Percentiles rank a stretch among this genome's conserved stretches.
These are phyloP conservation scores for Drosophila kurseongensis DNA, from an alignment of 1,140 invertebrate species.

Conservation along the genomic window DNA sequence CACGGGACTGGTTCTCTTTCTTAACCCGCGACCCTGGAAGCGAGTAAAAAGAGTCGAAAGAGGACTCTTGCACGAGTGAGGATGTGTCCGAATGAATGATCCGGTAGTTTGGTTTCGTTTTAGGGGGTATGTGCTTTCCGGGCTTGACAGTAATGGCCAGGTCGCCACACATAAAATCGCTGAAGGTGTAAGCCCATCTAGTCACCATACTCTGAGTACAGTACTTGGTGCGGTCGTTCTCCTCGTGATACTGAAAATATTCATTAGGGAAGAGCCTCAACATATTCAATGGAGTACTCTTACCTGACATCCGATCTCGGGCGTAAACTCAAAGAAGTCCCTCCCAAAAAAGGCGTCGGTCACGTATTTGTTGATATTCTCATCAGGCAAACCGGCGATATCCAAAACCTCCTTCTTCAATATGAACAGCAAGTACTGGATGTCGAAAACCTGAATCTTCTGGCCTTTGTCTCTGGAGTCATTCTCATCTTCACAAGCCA, in stretches of 20 bases:
- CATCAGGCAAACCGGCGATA: slow-evolving; percentile 28
- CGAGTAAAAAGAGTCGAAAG: slow-evolving; percentile 16
- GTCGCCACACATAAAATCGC: slow-evolving; percentile 71
- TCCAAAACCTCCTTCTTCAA: slow-evolving; percentile 59
- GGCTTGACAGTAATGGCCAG: slow-evolving; percentile 57
- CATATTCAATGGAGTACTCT: neutral
- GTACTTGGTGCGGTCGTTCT: slow-evolving; percentile 65
- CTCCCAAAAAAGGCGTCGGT: slow-evolving; percentile 51
- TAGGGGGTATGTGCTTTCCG: slow-evolving; percentile 58
- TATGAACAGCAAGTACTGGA: slow-evolving; percentile 65
- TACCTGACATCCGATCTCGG: slow-evolving; percentile 66
- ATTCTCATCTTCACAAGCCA: slow-evolving; percentile 26
- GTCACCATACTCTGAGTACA: slow-evolving; percentile 66
- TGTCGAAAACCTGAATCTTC: slow-evolving; percentile 56
- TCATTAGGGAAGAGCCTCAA: neutral
- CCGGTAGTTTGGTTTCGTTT: slow-evolving; percentile 23
- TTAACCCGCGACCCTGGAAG: neutral
- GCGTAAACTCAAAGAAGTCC: slow-evolving; percentile 66
- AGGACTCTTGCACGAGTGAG: neutral
- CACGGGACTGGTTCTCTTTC: neutral
- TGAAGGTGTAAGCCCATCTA: slow-evolving; percentile 70
- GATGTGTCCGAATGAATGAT: neutral
- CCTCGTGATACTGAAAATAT: slow-evolving; percentile 38
- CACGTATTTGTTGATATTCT: slow-evolving; percentile 34
- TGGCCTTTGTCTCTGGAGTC: neutral